Conservation (phyloP, 2,113 vertebrate species). For the Collichthys lucidus region DNA sequence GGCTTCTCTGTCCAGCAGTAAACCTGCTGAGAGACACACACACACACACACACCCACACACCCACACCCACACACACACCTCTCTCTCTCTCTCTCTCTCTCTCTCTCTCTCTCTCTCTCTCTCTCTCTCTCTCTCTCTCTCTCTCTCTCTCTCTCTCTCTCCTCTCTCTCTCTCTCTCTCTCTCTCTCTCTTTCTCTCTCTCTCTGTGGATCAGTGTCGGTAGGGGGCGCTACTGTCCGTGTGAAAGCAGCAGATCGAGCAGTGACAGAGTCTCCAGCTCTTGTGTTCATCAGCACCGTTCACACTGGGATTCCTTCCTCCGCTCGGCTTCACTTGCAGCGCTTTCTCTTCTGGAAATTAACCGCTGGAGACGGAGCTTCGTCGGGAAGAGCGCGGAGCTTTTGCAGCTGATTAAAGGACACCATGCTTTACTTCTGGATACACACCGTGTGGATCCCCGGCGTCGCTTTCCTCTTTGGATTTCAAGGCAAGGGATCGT, state of each 20-base stretch:
- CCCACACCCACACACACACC: too few species aligned
- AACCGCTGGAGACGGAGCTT: slow-evolving; percentile 46
- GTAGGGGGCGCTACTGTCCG: slow-evolving; percentile 64
- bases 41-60: too few species aligned
- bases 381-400: slow-evolving; percentile 27
- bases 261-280: slow-evolving; percentile 29
- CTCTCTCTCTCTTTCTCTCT: not conserved
- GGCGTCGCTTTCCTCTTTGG: slow-evolving; percentile 68
- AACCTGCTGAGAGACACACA: not conserved
- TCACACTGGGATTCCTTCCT: slow-evolving; percentile 50
- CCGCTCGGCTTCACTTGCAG: slow-evolving; percentile 42
- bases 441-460: slow-evolving; percentile 70
- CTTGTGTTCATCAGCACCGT: slow-evolving; percentile 21
- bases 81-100: too few species aligned
- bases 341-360: slow-evolving; percentile 54
- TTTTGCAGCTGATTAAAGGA: slow-evolving; percentile 32
- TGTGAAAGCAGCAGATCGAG: slow-evolving; percentile 24
- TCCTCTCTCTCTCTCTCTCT: not conserved
- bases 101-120: too few species aligned
- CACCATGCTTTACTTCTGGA: slow-evolving; percentile 73
- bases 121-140: too few species aligned
- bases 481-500: slow-evolving; percentile 76
- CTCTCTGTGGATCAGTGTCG: not conserved
- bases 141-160: too few species aligned
- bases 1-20: not conserved